Evolutionary conservation across 2,113 vertebrate species (phyloP), one percentile per base, ranked within the genome.

Genomic region (Hymenochirus boettgeri): DNA sequence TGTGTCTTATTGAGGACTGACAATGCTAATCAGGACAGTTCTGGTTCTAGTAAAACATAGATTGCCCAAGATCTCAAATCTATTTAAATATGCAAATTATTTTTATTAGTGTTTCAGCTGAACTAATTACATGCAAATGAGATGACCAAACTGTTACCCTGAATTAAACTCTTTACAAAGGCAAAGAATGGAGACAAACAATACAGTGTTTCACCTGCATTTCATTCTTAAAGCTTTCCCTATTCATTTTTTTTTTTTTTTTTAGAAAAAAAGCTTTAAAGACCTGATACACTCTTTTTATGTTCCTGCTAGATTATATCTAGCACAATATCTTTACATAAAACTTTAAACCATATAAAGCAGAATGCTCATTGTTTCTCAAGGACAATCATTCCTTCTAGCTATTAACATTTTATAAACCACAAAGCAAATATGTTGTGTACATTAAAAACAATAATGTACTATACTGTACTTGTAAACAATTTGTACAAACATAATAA

Each of bases 71-170:
- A 47, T 65, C 52, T 47, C 47, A 56, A 19, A 47, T 31, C 26
- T 39, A 56, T 65, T 56, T 65, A 65, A 56, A 46, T 56, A 65
- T 65, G 62, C 31, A 56, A 65, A 65, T 56, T 46, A 15, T 23
- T 18, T 31, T 46, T 39, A 47, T 65, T 55, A 56, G 22, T 21
- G 29, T 55, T 31, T 56, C 37, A 31, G 15, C 52, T 33, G 26
- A 4, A 47, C 52, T 65, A 56, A 65, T 65, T 56, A 65, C 19
- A 56, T 65, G 52, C 12, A 47, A 47, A 65, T 65, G 24, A 54
- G 61, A 54, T 55, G 62, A 24, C 52, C 52, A 56, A 1, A 22
- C 51, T 22, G 18, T 27, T 23, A 18, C 24, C 24, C 50, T 52
- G 33, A 31, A 24, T 29, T 18, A 42, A n/a, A 15, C 39, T n/a